Evolutionary conservation across 2,797 vertebrate genomes (phyloP).

Genomic region (Gambusia yucatana): DNA sequence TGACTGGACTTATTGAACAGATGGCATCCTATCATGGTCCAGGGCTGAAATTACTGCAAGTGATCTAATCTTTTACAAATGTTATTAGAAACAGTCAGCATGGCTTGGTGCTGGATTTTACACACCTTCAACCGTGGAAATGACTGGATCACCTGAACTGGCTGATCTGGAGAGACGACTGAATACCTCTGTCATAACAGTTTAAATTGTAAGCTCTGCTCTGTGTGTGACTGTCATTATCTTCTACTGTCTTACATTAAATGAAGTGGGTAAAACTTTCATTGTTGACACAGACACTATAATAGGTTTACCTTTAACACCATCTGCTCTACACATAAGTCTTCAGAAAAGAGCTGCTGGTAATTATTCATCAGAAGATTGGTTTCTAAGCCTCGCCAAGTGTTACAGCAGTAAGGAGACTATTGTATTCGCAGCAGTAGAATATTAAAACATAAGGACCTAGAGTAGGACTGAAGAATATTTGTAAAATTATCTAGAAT

Average conservation of each 20-base stretch:
- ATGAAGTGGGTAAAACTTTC: slow-evolving; percentile 17
- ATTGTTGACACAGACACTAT: slow-evolving; percentile 28
- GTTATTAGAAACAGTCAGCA: not conserved
- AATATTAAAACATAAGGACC: slow-evolving; percentile 1
- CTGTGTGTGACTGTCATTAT: not conserved
- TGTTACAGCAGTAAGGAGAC: not conserved
- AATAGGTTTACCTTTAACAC: slow-evolving; percentile 51
- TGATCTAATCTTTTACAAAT: not conserved
- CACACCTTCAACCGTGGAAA: not conserved
- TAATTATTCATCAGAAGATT: slow-evolving; percentile 4
- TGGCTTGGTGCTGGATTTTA: not conserved
- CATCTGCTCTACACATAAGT: slow-evolving; percentile 32
- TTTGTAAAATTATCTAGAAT: not conserved
- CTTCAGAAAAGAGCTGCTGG: not conserved
- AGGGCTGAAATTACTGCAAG: not conserved
- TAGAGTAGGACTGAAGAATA: not conserved
- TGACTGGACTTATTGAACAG: not conserved
- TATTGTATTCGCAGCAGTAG: not conserved
- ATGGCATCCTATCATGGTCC: not conserved
- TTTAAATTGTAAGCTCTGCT: not conserved
- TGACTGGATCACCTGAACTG: not conserved
- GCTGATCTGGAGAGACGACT: not conserved
- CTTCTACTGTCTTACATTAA: not conserved
- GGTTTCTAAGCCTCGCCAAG: slow-evolving; percentile 1
- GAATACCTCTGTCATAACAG: not conserved